phyloP scores from a whole-genome alignment of 2,113 vertebrate species.

The Eulemur rufifrons region DNA sequence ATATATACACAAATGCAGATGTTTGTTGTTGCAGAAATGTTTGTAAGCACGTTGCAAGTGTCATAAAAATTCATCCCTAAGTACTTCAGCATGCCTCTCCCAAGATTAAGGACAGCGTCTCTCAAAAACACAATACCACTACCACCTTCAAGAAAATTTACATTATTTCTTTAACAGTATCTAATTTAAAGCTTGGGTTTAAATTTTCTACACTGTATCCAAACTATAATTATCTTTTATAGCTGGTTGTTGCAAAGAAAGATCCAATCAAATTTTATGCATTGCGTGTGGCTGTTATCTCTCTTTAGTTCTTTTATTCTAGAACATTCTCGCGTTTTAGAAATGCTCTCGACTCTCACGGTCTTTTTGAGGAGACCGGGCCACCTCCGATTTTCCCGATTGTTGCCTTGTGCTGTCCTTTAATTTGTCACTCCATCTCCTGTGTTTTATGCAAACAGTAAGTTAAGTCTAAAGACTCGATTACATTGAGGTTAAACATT shows the following conservation, averaged over 20 bases:
- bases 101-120: neutral
- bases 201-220: neutral
- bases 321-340: neutral
- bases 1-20: neutral
- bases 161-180: neutral
- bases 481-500: neutral
- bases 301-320: neutral
- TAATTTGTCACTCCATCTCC: neutral
- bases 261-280: neutral
- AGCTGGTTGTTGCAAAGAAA: neutral
- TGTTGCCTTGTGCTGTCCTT: neutral
- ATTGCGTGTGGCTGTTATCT: neutral
- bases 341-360: neutral
- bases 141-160: neutral
- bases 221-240: neutral
- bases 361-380: neutral
- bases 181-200: neutral
- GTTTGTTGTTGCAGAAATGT: neutral
- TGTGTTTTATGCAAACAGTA: neutral
- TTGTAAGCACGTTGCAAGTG: neutral
- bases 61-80: neutral
- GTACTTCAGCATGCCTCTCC: neutral
- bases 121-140: neutral
- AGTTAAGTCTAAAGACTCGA: neutral
- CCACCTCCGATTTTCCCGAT: neutral